Conservation (phyloP, 1,140 invertebrate genomes). For the Apis dorsata region DNA sequence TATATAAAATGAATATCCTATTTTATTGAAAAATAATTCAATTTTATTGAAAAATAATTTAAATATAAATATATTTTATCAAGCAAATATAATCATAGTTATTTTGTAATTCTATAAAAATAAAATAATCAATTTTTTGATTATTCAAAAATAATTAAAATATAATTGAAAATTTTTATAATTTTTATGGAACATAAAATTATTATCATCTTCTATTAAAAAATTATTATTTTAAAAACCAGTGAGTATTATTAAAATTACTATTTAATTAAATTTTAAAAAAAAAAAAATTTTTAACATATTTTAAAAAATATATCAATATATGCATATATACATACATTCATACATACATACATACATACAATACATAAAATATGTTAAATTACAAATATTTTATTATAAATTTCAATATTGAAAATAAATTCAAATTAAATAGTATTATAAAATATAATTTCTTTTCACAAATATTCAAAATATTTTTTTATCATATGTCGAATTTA, state of each 20-base stretch:
- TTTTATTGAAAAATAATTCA: background rate
- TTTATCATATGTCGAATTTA: slow-evolving; percentile 26
- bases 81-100: background rate
- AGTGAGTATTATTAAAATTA: background rate
- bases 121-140: background rate
- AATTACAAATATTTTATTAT: no score
- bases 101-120: background rate
- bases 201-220: background rate
- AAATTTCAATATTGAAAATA: no score
- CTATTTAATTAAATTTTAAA: background rate
- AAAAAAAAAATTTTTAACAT: background rate
- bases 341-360: no score
- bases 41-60: background rate
- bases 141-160: no score
- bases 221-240: background rate
- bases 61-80: background rate
- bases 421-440: no score
- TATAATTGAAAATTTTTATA: background rate
- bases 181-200: background rate
- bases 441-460: background rate
- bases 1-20: background rate
- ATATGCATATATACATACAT: background rate
- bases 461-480: background rate
- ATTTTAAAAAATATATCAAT: no score
- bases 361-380: background rate